These are phyloP conservation scores for Pantherophis alleghaniensis DNA, from an alignment of 2,797 vertebrate species.

Conservation along the genomic window DNA sequence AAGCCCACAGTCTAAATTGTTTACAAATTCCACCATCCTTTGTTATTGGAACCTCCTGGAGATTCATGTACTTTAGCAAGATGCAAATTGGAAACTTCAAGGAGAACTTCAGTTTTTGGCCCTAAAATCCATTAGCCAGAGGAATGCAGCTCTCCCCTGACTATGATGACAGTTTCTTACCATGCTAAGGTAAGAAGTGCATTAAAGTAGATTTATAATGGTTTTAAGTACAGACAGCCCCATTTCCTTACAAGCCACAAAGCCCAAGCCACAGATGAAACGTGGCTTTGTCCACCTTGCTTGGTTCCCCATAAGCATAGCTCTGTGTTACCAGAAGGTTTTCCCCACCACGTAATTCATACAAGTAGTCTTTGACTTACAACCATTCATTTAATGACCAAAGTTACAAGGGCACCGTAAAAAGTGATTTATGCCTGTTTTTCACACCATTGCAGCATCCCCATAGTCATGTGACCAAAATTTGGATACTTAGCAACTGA, in stretches of 20 bases:
- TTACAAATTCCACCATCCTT: background rate
- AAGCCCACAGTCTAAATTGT: background rate
- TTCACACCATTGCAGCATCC: background rate
- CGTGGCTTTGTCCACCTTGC: background rate
- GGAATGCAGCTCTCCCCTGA: background rate
- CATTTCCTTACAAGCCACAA: background rate
- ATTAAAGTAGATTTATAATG: background rate
- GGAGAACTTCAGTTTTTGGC: background rate
- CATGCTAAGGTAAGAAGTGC: background rate
- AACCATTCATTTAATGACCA: too few relatives aligned
- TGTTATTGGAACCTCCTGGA: background rate
- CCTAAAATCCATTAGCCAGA: background rate
- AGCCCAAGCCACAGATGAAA: background rate
- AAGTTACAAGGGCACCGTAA: background rate
- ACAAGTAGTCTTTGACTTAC: background rate
- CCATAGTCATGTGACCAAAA: background rate
- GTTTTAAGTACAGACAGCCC: background rate
- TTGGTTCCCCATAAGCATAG: background rate
- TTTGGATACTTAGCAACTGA: background rate
- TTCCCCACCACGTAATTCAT: background rate
- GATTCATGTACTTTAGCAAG: background rate
- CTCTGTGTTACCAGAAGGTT: background rate
- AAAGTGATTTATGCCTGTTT: background rate
- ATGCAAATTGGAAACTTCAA: background rate
- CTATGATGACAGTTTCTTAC: background rate